Evolutionary conservation across 2,113 vertebrate species (phyloP).

Genomic region (Gila orcuttii): DNA sequence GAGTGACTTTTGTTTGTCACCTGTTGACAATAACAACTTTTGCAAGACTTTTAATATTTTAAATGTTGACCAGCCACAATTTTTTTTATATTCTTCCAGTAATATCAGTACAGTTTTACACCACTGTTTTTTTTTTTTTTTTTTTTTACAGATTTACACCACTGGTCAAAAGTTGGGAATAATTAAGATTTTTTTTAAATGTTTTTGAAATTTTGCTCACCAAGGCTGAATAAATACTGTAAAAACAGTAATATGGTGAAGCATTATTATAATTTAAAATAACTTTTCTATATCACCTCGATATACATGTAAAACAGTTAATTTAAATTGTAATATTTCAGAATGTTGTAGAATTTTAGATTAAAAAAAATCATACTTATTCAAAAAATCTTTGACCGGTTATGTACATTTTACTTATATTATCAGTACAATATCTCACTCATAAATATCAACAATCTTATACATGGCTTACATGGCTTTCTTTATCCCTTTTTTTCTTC

Average conservation of each 20-base stretch:
- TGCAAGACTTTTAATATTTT: neutral
- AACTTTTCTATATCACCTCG: no score
- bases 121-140: no score
- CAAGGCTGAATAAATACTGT: no score
- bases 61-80: neutral
- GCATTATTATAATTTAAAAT: no score
- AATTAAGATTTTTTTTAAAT: no score
- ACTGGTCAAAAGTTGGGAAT: no score
- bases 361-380: no score
- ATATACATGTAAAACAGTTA: no score
- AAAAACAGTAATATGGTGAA: no score
- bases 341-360: no score
- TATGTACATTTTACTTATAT: neutral
- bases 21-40: slow-evolving; percentile 5
- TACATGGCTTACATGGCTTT: slow-evolving; percentile 56
- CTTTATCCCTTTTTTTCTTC: slow-evolving; percentile 64
- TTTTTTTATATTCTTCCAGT: neutral
- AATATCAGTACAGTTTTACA: neutral
- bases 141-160: neutral
- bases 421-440: neutral
- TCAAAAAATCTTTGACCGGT: neutral
- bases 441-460: neutral
- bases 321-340: no score
- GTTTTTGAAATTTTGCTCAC: no score
- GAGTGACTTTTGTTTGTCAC: slow-evolving; percentile 61